Evolutionary conservation across 2,113 vertebrate species (phyloP).

Genomic region (Rana temporaria): DNA sequence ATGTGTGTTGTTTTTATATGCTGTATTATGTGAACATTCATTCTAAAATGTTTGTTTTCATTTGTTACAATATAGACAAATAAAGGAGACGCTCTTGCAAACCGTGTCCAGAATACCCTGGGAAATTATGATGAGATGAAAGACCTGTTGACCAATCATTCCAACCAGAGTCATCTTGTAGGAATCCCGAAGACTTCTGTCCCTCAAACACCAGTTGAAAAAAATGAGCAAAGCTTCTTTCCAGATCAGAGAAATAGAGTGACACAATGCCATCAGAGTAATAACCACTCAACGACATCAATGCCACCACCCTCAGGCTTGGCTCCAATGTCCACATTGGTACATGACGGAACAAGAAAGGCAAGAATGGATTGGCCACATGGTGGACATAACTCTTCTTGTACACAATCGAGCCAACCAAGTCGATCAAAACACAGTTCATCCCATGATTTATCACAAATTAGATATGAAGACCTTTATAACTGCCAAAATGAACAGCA

Average conservation of each 20-base stretch:
- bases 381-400: slow-evolving; percentile 71
- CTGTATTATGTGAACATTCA: no score
- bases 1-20: no score
- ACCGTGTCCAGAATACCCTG: slow-evolving; percentile 91
- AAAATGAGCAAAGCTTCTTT: slow-evolving; percentile 82
- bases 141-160: slow-evolving; percentile 91
- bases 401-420: slow-evolving; percentile 71
- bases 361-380: slow-evolving; percentile 85
- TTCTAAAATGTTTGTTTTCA: slow-evolving; percentile 58
- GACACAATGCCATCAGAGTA: slow-evolving; percentile 74
- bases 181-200: slow-evolving; percentile 93
- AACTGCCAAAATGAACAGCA: slow-evolving; percentile 84
- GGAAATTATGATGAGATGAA: slow-evolving; percentile 97
- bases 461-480: slow-evolving; percentile 85
- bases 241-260: slow-evolving; percentile 78
- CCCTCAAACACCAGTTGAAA: slow-evolving; percentile 80
- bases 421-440: slow-evolving; percentile 78
- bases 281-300: slow-evolving; percentile 63
- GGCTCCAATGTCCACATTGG: slow-evolving; percentile 73
- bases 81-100: slow-evolving; percentile 94
- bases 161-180: slow-evolving; percentile 95
- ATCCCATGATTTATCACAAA: slow-evolving; percentile 78
- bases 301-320: slow-evolving; percentile 76
- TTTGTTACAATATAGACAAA: slow-evolving; percentile 77
- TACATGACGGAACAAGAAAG: slow-evolving; percentile 78